Base-by-base conservation (phyloP, 2,113 vertebrate genomes). In the Eclectus roratus region DNA sequence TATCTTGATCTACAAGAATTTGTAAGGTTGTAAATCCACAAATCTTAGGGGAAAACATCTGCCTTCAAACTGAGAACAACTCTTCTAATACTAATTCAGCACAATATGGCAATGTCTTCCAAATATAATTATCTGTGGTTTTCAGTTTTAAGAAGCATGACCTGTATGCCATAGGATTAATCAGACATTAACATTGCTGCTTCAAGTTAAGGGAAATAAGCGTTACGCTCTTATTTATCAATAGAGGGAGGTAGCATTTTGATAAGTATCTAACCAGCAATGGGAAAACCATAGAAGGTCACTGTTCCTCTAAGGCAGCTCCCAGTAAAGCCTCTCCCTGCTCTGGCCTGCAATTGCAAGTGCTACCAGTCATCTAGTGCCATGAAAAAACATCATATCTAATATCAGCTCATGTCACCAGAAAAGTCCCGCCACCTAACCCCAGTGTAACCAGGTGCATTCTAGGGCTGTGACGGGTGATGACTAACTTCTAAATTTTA, bases 151-250 rank as follows among this genome's bases (percentile, higher is more conserved):
- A 96, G 87, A 94, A 92, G 68, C 58, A 41, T 49, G 83, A 91
- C 77, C 68, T 85, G 39, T 49, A 76, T 92, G 80, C 88, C 93
- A 87, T 50, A 91, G 78, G 93, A 94, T 95, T 96, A 96, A 97
- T 95, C 94, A 93, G 89, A 87, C 58, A 89, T 96, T 92, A 96
- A 94, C 61, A 84, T 4, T 89, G 39, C 71, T 90, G 73, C 70
- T 84, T 94, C 88, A 76, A 68, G 58, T 78, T 93, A 94, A 91
- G 77, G 65, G 39, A 85, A 77, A 89, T 83, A 80, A 79, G 82
- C 41, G 7, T 47, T 68, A 65, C 13, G 25, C 53, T 39, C 89
- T 70, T 80, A 73, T 82, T 95, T 93, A 89, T 93, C 53, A 93
- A 82, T 27, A 77, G 65, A 89, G 47, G 86, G 78, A 95, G 74